Evolutionary conservation across 2,113 vertebrate species (phyloP), one percentile per base, ranked within the genome.

Genomic region (Alces alces): DNA sequence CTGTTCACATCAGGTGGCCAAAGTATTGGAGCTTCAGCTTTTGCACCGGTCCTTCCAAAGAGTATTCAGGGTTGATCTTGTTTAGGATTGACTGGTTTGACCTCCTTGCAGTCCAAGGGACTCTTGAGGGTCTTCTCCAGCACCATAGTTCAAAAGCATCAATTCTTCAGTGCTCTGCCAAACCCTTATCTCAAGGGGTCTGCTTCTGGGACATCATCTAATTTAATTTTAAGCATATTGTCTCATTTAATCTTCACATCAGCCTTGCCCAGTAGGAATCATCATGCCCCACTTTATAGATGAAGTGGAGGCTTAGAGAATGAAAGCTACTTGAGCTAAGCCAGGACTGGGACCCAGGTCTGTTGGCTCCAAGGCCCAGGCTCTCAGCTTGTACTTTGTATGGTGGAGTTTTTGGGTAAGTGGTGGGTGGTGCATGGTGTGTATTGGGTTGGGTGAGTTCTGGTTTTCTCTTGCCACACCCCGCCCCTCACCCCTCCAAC

Each of bases 401-500:
- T 2, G 10, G 21, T 30, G 9, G 85, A 25, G 16, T 55, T 61
- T 58, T 4, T 33, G 83, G 89, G 39, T 50, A 11, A 43, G 70
- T n/a, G 28, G 47, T n/a, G 8, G 47, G 23, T 57, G n/a, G 30
- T 2, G 3, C 3, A 50, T 2, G 5, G 57, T 4, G 3, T 55
- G 57, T 66, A 23, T 10, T 25, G 30, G 27, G 13, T 10, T 50
- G 70, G 55, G 17, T 0, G 0, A 79, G 47, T 28, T 78, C 45
- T 5, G 2, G 19, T 73, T 30, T 54, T 66, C 39, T 89, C 19
- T 78, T 78, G 57, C 14, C 15, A 8, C 50, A 7, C 4, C 17
- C 10, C 0, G 1, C 21, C 8, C 2, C 3, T 21, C 11, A 54
- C 10, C 2, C 23, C 9, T 83, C 15, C 43, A 80, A 19, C 19